A percentile compares a stretch with the other conserved stretches of the same genome.
phyloP scores from a whole-genome alignment of 2,113 vertebrate genomes.

The Melanerpes formicivorus region DNA sequence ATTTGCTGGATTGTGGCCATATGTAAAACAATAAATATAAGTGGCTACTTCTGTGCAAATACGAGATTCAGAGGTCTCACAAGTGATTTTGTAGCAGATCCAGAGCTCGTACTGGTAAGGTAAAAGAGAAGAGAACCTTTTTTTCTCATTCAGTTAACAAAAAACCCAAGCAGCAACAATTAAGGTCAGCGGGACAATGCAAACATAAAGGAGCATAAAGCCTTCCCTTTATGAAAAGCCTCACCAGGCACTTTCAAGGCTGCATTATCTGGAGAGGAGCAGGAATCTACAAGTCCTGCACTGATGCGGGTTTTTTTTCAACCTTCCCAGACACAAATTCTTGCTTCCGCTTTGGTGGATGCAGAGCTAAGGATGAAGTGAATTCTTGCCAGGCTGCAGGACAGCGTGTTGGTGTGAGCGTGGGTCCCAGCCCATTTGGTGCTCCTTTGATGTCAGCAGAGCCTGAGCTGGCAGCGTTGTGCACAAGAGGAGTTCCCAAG shows the following conservation, averaged over 20 bases:
- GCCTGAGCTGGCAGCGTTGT: background rate
- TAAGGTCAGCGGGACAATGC: background rate
- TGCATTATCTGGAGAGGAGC: background rate
- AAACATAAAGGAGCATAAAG: background rate
- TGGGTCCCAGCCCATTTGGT: background rate
- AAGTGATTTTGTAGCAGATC: slow-evolving; percentile 52
- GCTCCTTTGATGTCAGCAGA: slow-evolving; percentile 28
- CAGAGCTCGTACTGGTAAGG: background rate
- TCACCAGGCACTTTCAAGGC: background rate
- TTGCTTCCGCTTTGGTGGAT: background rate
- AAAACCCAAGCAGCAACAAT: background rate
- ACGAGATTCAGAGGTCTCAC: slow-evolving; percentile 35
- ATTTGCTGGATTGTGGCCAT: slow-evolving; percentile 57
- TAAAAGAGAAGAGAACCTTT: background rate
- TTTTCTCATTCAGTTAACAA: background rate
- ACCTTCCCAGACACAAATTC: background rate
- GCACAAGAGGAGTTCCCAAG: background rate
- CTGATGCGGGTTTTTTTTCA: background rate
- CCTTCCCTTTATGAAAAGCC: background rate
- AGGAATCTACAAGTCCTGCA: background rate
- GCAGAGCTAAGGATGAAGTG: background rate
- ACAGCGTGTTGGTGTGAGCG: fast-evolving
- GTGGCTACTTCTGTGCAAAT: slow-evolving; percentile 59
- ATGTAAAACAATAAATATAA: slow-evolving; percentile 66
- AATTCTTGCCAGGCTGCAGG: background rate